These are phyloP conservation scores for Drosophila anomelani DNA, from an alignment of 2,888 invertebrate species.

Conservation along the genomic window DNA sequence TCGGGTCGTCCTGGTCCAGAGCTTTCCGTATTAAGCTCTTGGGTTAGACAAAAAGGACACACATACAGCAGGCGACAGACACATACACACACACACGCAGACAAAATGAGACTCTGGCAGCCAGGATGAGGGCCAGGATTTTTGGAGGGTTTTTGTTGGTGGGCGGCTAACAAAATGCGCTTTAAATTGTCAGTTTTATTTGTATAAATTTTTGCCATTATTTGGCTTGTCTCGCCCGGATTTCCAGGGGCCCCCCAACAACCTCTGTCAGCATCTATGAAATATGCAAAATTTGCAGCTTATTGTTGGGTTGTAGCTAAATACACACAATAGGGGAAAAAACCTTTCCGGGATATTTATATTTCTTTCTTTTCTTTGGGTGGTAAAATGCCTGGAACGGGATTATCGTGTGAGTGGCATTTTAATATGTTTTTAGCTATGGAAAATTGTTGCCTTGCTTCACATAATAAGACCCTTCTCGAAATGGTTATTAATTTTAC, in stretches of 20 bases:
- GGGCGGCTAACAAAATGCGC: constrained; percentile 39
- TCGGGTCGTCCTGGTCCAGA: constrained; percentile 50
- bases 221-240: constrained; percentile 67
- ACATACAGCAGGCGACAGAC: constrained; percentile 5
- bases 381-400: constrained; percentile 31
- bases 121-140: constrained; percentile 19
- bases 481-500: constrained; percentile 76
- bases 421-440: constrained; percentile 69
- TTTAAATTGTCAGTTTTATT: constrained; percentile 79
- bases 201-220: constrained; percentile 74
- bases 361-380: constrained; percentile 13
- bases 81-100: constrained; percentile 9
- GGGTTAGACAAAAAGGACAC: constrained; percentile 58
- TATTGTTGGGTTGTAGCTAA: constrained; percentile 69
- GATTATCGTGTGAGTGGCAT: constrained; percentile 77
- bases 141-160: not conserved
- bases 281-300: constrained; percentile 79
- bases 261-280: constrained; percentile 69
- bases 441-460: constrained; percentile 53
- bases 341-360: constrained; percentile 22
- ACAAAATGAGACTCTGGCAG: constrained; percentile 6
- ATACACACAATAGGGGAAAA: constrained; percentile 36
- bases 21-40: constrained; percentile 61
- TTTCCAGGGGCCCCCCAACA: constrained; percentile 17
- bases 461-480: constrained; percentile 5